Evolutionary conservation across 2,888 invertebrate species (phyloP), one percentile per base, ranked within the genome.

Genomic region (Aproaerema taeniolella): DNA sequence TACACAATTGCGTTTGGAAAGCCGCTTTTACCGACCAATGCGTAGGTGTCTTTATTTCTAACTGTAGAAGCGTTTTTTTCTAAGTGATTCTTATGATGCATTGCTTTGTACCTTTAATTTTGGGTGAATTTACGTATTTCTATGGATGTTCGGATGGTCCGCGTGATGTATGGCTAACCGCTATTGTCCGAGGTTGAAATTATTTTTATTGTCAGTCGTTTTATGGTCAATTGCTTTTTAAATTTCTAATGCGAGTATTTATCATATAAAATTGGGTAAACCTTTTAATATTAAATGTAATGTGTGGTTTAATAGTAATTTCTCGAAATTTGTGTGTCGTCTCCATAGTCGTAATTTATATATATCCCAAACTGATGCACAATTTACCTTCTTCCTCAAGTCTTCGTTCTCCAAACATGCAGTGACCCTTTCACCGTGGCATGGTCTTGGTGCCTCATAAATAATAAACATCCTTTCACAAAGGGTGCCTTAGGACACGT

Each of bases 1-100:
- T 52, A 57, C 55, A 69, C 68, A 66, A 68, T 72, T 73, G 66
- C 64, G 52, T 72, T 80, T 77, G 70, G 78, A 80, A 80, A 80
- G 78, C 67, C 49, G 70, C 75, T 78, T 69, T 77, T 74, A 73
- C 71, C 65, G 36, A 44, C 30, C 39, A 39, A 45, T 61, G 77
- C 67, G 83, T 82, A 69, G 83, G 83, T 55, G 77, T 54, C 61
- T 58, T 61, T 76, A 73, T 79, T 68, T 58, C 59, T 60, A 53
- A 67, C 60, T 58, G 66, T 56, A 58, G 48, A 57, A 57, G 49
- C 45, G 66, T 63, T 64, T 74, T 65, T 42, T 64, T 37, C 13
- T 30, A 59, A 56, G 66, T 61, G 58, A 59, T 69, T 70, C 66
- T 62, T 61, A 61, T 75, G 69, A 77, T 73, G 57, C 61, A 76